Base-by-base conservation (phyloP, 1,140 invertebrate species). In the Drosophila navojoa region DNA sequence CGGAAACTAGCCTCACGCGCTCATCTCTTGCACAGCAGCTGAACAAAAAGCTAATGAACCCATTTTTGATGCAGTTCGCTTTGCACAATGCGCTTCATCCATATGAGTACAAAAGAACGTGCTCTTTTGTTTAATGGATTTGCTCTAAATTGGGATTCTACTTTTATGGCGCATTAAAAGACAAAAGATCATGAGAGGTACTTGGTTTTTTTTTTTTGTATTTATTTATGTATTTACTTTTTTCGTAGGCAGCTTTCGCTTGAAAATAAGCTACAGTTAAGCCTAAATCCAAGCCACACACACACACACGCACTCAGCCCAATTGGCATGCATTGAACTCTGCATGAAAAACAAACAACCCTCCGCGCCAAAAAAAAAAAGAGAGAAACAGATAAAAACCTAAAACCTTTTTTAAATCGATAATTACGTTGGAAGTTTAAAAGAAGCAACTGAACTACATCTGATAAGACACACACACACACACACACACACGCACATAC, bases 281-380 rank as follows among this genome's bases (percentile, higher is more conserved):
- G 76, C 72, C 47, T 64, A 57, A 58, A 42, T 42, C 64, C 42
- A 68, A 75, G 35, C 15, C 62, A 35, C 16, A 42, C 19, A 53
- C 49, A 61, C 3, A 42, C 35, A 64, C 38, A n/a, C 40, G 19
- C 19, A 57, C 45, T 25, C 60, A 84, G 74, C 63, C 82, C 68
- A 87, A 81, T 87, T 79, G 53, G 68, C 78, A 87, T 78, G 63
- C 78, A 76, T 81, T 81, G 82, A 86, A 87, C 81, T 81, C 52
- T 59, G 22, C 45, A n/a, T 15, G 47, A 29, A 32, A 61, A 50
- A 27, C 5, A 27, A 57, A n/a, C 69, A 53, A 27, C 71, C 68
- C 53, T 49, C 4, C 5, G 38, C 53, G 38, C 53, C 45, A 50
- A 42, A 45, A 58, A 49, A 27, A 13, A 13, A n/a, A 42, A 44